Evolutionary conservation across 1,140 invertebrate species (phyloP).

Genomic region (Oreohelix idahoensis): DNA sequence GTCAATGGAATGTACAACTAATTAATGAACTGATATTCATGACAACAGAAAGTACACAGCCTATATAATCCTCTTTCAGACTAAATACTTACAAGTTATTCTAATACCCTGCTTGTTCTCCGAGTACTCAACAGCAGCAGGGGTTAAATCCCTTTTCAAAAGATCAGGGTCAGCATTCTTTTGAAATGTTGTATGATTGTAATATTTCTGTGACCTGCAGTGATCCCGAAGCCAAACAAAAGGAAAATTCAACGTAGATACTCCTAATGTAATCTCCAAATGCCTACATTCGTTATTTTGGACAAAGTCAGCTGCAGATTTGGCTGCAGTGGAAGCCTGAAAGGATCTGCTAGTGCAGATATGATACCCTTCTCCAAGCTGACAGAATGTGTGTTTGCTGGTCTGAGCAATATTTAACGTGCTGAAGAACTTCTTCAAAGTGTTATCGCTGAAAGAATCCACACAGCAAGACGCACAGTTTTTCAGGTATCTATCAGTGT

Average conservation of each 20-base stretch:
- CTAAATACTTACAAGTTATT: slow-evolving; percentile 47
- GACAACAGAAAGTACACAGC: too few relatives aligned
- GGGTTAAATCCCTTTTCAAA: slow-evolving; percentile 29
- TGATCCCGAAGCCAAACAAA: slow-evolving; percentile 68
- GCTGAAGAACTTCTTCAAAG: too few relatives aligned
- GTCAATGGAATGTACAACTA: too few relatives aligned
- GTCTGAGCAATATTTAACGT: too few relatives aligned
- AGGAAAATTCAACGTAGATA: slow-evolving; percentile 26
- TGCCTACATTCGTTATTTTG: neutral
- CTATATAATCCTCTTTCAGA: too few relatives aligned
- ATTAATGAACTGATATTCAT: too few relatives aligned
- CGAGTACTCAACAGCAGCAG: neutral
- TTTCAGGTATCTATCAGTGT: too few relatives aligned
- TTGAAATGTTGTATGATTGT: slow-evolving; percentile 59
- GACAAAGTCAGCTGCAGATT: neutral
- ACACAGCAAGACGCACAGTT: too few relatives aligned
- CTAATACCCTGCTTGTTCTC: neutral
- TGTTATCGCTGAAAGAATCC: too few relatives aligned
- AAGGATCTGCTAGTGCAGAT: neutral
- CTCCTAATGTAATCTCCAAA: slow-evolving; percentile 13
- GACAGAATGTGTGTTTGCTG: too few relatives aligned
- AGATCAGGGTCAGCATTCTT: slow-evolving; percentile 52
- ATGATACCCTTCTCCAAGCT: neutral
- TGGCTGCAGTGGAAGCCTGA: neutral
- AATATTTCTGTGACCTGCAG: slow-evolving; percentile 64